A percentile compares a stretch with the other conserved stretches of the same genome.
These are phyloP conservation scores for Thalpophila matura DNA, from an alignment of 2,888 invertebrate genomes.

Conservation along the genomic window DNA sequence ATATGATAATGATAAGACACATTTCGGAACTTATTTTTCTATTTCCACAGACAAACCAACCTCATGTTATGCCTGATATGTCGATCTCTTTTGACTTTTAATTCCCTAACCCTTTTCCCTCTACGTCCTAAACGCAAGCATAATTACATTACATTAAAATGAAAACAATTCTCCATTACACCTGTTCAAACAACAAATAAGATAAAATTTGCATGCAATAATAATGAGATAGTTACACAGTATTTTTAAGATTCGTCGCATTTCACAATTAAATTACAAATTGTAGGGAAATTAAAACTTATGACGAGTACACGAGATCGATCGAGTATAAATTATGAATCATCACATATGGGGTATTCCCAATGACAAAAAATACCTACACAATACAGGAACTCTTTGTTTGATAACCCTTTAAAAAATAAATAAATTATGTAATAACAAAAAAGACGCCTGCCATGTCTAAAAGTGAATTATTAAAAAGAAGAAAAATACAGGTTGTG, in stretches of 20 bases:
- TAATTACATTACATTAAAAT: background rate
- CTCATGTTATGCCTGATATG: too few relatives aligned
- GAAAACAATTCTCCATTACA: constrained; percentile 15
- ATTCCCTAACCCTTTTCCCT: background rate
- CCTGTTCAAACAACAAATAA: constrained; percentile 19
- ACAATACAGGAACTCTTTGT: constrained; percentile 5
- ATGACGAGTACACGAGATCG: background rate
- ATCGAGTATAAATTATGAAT: constrained; percentile 35
- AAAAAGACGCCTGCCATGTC: too few relatives aligned
- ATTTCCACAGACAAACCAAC: too few relatives aligned
- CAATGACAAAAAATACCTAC: constrained; percentile 18
- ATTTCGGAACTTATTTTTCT: too few relatives aligned
- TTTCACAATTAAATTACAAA: background rate
- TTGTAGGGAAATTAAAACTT: background rate
- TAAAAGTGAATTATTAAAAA: too few relatives aligned
- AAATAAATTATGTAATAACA: too few relatives aligned
- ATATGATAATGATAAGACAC: too few relatives aligned
- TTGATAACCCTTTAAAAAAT: background rate
- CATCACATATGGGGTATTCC: constrained; percentile 33
- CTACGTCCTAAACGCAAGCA: background rate
- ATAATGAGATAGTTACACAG: background rate
- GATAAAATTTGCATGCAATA: constrained; percentile 4
- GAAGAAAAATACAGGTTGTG: too few relatives aligned
- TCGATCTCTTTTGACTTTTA: too few relatives aligned
- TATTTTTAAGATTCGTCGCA: background rate